Evolutionary conservation across 1,140 invertebrate genomes (phyloP).

Genomic region (Papilio glaucus): DNA sequence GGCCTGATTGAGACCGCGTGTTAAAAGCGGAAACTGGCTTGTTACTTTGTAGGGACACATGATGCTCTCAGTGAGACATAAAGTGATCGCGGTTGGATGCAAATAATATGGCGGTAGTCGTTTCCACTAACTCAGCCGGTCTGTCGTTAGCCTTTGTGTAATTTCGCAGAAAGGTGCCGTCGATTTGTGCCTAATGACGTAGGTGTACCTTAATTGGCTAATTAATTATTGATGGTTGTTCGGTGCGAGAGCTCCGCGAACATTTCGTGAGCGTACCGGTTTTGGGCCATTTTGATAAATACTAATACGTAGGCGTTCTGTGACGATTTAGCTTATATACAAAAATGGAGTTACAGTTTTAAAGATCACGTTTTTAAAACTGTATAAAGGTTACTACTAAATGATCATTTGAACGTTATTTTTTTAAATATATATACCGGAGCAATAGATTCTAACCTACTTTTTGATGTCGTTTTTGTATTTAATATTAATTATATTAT

Average conservation of each 20-base stretch:
- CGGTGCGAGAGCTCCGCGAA: conserved; percentile 11
- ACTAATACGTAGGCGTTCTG: neutral
- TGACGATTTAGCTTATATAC: neutral
- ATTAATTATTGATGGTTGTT: conserved; percentile 32
- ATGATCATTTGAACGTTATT: no score
- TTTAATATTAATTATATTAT: no score
- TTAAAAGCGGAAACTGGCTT: neutral
- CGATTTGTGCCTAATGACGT: conserved; percentile 27
- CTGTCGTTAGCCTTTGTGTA: conserved; percentile 24
- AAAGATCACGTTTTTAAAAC: neutral
- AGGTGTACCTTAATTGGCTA: conserved; percentile 35
- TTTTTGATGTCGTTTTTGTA: no score
- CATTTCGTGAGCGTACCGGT: neutral
- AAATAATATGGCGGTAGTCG: conserved; percentile 15
- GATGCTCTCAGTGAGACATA: neutral
- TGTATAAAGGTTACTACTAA: neutral
- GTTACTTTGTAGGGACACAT: neutral
- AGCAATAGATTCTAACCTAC: no score
- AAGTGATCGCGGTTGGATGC: neutral
- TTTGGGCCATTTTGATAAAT: conserved; percentile 1
- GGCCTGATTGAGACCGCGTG: neutral
- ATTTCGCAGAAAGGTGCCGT: conserved; percentile 31
- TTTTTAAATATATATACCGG: no score
- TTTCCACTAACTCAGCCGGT: conserved; percentile 8
- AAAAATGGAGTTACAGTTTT: neutral